Conservation (phyloP, 1,140 invertebrate species). For the Ericerus pela region DNA sequence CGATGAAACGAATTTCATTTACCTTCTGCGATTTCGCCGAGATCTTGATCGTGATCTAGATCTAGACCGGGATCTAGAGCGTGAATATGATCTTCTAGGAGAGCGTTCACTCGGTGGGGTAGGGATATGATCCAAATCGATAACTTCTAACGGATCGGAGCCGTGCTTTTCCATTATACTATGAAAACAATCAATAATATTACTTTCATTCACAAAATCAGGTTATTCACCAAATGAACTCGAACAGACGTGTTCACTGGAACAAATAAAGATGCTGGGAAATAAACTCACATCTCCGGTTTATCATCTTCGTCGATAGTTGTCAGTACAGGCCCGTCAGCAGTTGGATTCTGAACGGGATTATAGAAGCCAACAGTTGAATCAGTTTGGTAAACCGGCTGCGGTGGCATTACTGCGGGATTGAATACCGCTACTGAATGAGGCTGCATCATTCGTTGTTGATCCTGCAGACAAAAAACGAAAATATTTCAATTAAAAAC, state of each 20-base stretch:
- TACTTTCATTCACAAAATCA: too few relatives aligned
- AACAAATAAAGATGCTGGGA: too few relatives aligned
- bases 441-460: not conserved
- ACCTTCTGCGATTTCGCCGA: constrained; percentile 12
- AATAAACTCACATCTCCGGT: constrained; percentile 1
- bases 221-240: too few relatives aligned
- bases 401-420: not conserved
- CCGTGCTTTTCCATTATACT: not conserved
- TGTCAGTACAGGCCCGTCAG: not conserved
- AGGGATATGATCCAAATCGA: constrained; percentile 20
- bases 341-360: not conserved
- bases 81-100: constrained; percentile 18
- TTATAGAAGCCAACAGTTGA: too few relatives aligned
- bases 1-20: too few relatives aligned
- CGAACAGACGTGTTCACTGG: too few relatives aligned
- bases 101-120: constrained; percentile 19
- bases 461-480: not conserved
- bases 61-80: constrained; percentile 25
- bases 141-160: constrained; percentile 14
- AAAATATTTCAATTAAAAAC: not conserved
- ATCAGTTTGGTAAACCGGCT: not conserved
- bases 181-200: too few relatives aligned
- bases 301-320: constrained; percentile 1
- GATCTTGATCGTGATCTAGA: constrained; percentile 25
- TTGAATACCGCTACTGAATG: not conserved